phyloP scores from a whole-genome alignment of 2,888 invertebrate species.

The Eurytoma californica region DNA sequence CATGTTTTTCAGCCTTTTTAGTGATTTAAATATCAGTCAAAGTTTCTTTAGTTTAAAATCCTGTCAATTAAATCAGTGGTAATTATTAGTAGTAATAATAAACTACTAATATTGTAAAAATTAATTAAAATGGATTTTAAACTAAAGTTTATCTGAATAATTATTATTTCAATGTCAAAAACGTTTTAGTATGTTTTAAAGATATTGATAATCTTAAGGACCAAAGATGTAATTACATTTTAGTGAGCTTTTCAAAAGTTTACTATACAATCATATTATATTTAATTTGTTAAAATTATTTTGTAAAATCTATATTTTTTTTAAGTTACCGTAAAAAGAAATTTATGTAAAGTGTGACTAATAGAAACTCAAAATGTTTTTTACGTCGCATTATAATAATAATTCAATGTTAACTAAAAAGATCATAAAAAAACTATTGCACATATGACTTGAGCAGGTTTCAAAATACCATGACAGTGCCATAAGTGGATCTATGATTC shows the following conservation, averaged over 20 bases:
- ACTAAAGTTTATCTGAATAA: constrained; percentile 15
- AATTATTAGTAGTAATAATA: constrained; percentile 17
- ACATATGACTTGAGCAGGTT: constrained; percentile 52
- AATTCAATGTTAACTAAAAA: constrained; percentile 28
- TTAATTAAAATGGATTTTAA: constrained; percentile 38
- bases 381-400: constrained; percentile 20
- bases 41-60: constrained; percentile 45
- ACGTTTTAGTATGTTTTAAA: constrained; percentile 41
- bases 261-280: constrained; percentile 62
- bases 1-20: constrained; percentile 42
- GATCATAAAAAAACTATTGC: constrained; percentile 33
- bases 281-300: constrained; percentile 48
- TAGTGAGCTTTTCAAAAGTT: constrained; percentile 65
- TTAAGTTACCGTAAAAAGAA: constrained; percentile 53
- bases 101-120: not conserved
- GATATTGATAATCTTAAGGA: constrained; percentile 65
- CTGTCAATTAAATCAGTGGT: constrained; percentile 18
- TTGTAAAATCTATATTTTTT: constrained; percentile 43
- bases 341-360: constrained; percentile 25
- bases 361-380: constrained; percentile 33
- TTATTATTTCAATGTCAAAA: constrained; percentile 19
- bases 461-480: constrained; percentile 55
- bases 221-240: constrained; percentile 71
- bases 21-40: constrained; percentile 27
- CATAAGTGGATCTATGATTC: constrained; percentile 52